These are phyloP conservation scores for Brienomyrus brachyistius DNA, from an alignment of 2,113 vertebrate species.

Conservation along the genomic window DNA sequence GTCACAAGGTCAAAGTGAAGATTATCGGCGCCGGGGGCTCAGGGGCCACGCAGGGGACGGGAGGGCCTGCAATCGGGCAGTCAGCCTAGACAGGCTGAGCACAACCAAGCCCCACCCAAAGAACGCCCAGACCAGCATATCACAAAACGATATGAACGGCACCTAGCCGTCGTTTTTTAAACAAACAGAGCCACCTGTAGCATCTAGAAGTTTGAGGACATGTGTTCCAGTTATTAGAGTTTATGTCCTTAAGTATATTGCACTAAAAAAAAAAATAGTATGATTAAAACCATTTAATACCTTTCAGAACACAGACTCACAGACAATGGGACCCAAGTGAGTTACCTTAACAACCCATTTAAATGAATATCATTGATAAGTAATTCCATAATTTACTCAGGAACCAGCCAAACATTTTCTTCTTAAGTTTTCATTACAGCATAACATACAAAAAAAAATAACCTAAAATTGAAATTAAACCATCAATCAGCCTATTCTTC, in stretches of 20 bases:
- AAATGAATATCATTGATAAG: neutral
- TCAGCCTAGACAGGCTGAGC: neutral
- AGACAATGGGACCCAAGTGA: neutral
- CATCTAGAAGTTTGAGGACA: neutral
- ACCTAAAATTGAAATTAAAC: neutral
- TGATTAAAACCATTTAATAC: neutral
- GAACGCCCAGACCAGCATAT: conserved; percentile 36
- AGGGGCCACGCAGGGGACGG: conserved; percentile 46
- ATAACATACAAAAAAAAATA: neutral
- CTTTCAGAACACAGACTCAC: neutral
- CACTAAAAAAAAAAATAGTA: neutral
- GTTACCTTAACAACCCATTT: neutral
- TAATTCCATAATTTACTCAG: neutral
- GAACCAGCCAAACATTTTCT: neutral
- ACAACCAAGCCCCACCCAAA: conserved; percentile 46
- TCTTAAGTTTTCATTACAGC: neutral
- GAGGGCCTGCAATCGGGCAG: conserved; percentile 25
- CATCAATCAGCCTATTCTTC: neutral
- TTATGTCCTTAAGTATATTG: neutral
- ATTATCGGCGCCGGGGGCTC: conserved; percentile 52
- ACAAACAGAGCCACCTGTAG: conserved; percentile 21
- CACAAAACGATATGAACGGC: conserved; percentile 41
- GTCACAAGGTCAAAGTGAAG: conserved; percentile 46
- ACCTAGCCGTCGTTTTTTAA: conserved; percentile 19
- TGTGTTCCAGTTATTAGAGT: neutral